These are phyloP conservation scores for Bungarus multicinctus DNA, from an alignment of 2,113 vertebrate species.

Conservation along the genomic window DNA sequence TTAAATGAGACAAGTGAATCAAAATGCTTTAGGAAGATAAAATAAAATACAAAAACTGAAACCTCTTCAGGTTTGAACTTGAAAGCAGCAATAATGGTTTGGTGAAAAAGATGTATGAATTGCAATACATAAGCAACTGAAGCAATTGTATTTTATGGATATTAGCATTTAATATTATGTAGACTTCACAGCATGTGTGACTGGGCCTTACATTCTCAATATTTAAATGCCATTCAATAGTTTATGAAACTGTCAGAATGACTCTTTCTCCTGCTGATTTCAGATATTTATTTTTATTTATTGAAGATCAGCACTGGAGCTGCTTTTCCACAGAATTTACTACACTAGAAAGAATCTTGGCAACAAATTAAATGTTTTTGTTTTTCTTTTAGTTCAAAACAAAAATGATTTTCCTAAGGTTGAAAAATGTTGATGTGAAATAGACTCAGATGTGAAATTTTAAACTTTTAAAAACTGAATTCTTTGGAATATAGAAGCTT, in stretches of 20 bases:
- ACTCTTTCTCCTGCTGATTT: constrained; percentile 12
- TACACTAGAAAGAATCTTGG: background rate
- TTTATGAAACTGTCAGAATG: constrained; percentile 16
- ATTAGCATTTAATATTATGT: constrained; percentile 19
- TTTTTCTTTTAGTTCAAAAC: background rate
- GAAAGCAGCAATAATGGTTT: constrained; percentile 7
- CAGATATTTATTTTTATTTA: constrained; percentile 12
- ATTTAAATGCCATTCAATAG: constrained; percentile 26
- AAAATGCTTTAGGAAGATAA: constrained; percentile 7
- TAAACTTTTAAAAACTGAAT: background rate
- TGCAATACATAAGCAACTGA: background rate
- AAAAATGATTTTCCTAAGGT: background rate
- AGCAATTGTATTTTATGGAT: constrained; percentile 15
- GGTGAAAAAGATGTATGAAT: background rate
- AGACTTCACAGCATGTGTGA: constrained; percentile 12
- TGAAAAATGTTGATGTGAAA: background rate
- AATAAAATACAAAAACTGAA: background rate
- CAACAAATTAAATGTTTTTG: background rate
- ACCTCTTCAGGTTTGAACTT: background rate
- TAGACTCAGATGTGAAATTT: background rate
- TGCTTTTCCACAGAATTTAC: background rate
- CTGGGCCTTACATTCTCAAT: constrained; percentile 13
- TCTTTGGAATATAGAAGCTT: background rate
- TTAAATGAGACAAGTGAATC: background rate
- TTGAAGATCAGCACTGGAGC: background rate